These are phyloP conservation scores for Magallana ariakensis DNA, from an alignment of 1,140 invertebrate species.

Conservation along the genomic window DNA sequence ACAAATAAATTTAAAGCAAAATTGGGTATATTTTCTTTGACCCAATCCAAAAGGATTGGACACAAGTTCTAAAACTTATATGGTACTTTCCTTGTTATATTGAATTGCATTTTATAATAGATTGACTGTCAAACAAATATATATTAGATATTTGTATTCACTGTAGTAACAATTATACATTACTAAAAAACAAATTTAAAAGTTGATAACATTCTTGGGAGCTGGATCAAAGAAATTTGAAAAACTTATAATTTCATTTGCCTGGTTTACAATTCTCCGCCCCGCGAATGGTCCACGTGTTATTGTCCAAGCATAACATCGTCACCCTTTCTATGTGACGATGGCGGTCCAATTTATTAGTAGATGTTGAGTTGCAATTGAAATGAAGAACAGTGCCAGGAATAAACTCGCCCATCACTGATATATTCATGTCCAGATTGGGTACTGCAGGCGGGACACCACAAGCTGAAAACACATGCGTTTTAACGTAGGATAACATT, in stretches of 20 bases:
- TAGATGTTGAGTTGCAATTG: slow-evolving; percentile 8
- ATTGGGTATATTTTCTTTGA: too few relatives aligned
- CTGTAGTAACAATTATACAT: too few relatives aligned
- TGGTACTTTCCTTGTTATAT: neutral
- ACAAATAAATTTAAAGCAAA: too few relatives aligned
- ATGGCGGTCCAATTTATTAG: too few relatives aligned
- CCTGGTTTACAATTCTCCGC: neutral
- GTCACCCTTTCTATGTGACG: neutral
- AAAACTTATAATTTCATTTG: neutral
- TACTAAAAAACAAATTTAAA: too few relatives aligned
- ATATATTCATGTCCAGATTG: neutral
- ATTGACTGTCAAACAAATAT: too few relatives aligned
- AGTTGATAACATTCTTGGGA: too few relatives aligned
- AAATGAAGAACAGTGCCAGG: neutral
- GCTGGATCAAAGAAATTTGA: too few relatives aligned
- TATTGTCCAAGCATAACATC: neutral
- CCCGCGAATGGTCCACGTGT: neutral
- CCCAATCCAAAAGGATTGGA: too few relatives aligned
- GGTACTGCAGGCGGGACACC: neutral
- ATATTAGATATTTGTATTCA: too few relatives aligned
- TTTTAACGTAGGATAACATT: neutral
- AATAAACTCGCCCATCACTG: neutral
- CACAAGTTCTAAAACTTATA: too few relatives aligned
- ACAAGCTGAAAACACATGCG: neutral
- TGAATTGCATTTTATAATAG: too few relatives aligned